These are phyloP conservation scores for Callithrix jacchus DNA, from an alignment of 2,113 vertebrate genomes.

Conservation along the genomic window DNA sequence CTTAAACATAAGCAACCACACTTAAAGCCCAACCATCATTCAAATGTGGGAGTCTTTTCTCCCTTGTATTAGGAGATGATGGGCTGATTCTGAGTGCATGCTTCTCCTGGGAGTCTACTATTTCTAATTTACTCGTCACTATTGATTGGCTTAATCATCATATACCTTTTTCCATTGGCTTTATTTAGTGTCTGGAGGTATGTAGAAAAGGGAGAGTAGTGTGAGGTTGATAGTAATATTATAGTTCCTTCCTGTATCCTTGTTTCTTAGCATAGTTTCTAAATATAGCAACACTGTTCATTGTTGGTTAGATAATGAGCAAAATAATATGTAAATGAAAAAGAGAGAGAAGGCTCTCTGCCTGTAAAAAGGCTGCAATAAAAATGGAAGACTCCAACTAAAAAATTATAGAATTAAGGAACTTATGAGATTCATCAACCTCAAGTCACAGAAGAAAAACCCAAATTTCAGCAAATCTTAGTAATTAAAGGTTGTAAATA, in stretches of 20 bases:
- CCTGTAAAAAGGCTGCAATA: background rate
- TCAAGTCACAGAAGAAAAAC: background rate
- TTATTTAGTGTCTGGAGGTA: background rate
- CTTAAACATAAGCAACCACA: background rate
- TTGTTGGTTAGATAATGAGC: background rate
- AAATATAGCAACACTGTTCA: background rate
- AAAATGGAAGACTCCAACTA: background rate
- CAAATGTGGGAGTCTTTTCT: background rate
- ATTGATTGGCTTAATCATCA: background rate
- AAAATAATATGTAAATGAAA: background rate
- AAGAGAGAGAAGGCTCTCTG: background rate
- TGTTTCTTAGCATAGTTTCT: background rate
- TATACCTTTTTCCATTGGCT: background rate
- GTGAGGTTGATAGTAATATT: background rate
- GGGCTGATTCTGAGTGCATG: background rate
- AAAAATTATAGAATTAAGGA: background rate
- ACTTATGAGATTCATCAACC: background rate
- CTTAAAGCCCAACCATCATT: background rate
- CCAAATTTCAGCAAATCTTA: background rate
- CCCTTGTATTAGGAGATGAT: background rate
- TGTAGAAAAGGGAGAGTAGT: background rate
- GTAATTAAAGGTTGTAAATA: background rate
- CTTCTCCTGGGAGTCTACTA: background rate
- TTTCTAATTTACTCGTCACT: background rate
- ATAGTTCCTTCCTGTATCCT: background rate